Evolutionary conservation across 53 echinoderm and acorn worm species (phyloP), one percentile per base, ranked within the genome.

Genomic region (Apostichopus leukothele): DNA sequence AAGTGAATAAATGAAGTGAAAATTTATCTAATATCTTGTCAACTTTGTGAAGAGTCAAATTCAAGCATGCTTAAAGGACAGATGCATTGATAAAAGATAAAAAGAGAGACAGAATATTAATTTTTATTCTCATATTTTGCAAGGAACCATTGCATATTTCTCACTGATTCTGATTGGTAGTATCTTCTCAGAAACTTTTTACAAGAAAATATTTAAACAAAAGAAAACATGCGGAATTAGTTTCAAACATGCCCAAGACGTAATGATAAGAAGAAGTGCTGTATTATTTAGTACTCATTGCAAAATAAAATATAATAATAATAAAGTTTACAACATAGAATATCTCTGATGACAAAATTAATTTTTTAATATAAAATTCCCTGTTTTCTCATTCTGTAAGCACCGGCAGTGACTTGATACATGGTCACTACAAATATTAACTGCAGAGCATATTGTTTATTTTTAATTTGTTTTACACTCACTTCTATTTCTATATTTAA

Each of bases 341-440:
- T 71, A 71, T 71, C 71, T 71, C 71, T 71, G 71, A 71, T 16
- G 18, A 71, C 18, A 71, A 71, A 71, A 71, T 71, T n/a, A 71
- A 71, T 19, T 71, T 16, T 18, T n/a, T 71, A 71, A 71, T 16
- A 71, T 71, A 16, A 16, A 71, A 71, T 71, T 71, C 71, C 71
- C 71, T 71, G 71, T 71, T 16, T 71, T 71, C 71, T 71, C 18
- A 6, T 71, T 16, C 71, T 71, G 57, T 71, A 16, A 71, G 71
- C 71, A 71, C 71, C 18, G 71, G 71, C 71, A 71, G 71, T 71
- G 71, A 71, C 71, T 71, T 71, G 13, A 19, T 71, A 71, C 71
- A 71, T 71, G 71, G 71, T 71, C 71, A 71, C 71, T 71, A 71
- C 20, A 57, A 39, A 39, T 39, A 39, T 57, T 10, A 57, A 57